phyloP scores from a whole-genome alignment of 1,140 invertebrate species.

The Trachymyrmex septentrionalis region DNA sequence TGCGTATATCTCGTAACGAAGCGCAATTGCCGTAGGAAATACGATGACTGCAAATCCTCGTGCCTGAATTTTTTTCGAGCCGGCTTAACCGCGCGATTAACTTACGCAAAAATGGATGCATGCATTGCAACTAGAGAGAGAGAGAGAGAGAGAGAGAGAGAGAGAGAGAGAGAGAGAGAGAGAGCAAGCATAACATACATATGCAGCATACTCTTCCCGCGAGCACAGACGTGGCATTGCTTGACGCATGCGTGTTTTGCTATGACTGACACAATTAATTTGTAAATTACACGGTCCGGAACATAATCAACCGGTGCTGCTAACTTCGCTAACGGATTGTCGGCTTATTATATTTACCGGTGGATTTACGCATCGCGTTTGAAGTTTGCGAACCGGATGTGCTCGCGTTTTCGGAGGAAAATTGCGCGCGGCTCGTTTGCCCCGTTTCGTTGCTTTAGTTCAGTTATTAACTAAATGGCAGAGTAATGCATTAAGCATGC shows the following conservation, averaged over 20 bases:
- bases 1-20: slow-evolving; percentile 28
- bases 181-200: neutral
- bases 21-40: slow-evolving; percentile 14
- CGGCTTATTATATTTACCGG: slow-evolving; percentile 49
- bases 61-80: neutral
- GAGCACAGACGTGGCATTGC: neutral
- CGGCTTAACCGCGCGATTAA: slow-evolving; percentile 36
- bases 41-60: neutral
- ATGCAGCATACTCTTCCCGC: too few relatives aligned
- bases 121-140: neutral
- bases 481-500: slow-evolving; percentile 52
- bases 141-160: neutral
- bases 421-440: slow-evolving; percentile 2
- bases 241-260: slow-evolving; percentile 19
- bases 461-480: slow-evolving; percentile 56
- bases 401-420: slow-evolving; percentile 31
- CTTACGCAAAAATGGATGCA: slow-evolving; percentile 8
- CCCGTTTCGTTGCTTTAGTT: slow-evolving; percentile 23
- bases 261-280: slow-evolving; percentile 47
- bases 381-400: slow-evolving; percentile 26
- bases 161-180: neutral
- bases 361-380: slow-evolving; percentile 43
- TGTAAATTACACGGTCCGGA: slow-evolving; percentile 36
- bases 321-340: slow-evolving; percentile 16
- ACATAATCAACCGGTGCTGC: slow-evolving; percentile 15